Evolutionary conservation across 2,113 vertebrate genomes (phyloP), one percentile per base, ranked within the genome.

Genomic region (Halcyon malimbica): DNA sequence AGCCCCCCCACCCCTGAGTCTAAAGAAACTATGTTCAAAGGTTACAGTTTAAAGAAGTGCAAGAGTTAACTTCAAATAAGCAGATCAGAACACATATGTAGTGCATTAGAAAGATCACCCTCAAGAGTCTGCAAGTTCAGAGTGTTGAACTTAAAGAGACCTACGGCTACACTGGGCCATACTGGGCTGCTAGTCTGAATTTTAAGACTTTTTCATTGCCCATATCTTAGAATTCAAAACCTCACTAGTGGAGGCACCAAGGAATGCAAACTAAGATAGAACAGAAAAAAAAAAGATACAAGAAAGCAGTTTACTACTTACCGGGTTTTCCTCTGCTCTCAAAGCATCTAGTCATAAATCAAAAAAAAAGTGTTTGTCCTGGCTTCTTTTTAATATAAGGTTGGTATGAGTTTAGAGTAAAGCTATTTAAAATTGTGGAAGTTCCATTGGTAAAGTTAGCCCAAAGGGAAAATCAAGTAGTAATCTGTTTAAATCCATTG

Each of bases 61-160:
- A 62, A 78, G 44, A 89, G 31, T 68, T 93, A 87, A 75, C 28
- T 89, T 75, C 37, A 79, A 87, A 81, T 63, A 68, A 82, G 57
- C 24, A 89, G 50, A 46, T 75, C 42, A 78, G 29, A 65, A 90
- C 53, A n/a, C 37, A 39, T 42, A 64, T 41, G 53, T 75, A 78
- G 65, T 71, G 64, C 62, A 19, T 44, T 92, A n/a, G 39, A 87
- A 76, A 81, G 65, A 44, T 81, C 26, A 60, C 39, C 42, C 39
- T 83, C 39, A 50, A 53, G 76, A 93, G 77, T 83, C 42, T 91
- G 9, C 2, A 5, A 37, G 76, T 93, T 92, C 28, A 7, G 87
- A 10, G 9, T 70, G 39, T 54, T 94, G 85, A 93, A 79, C 71
- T 64, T 56, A 64, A 60, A 69, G 83, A 90, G 64, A 87, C 60